Conservation (phyloP, 2,113 vertebrate genomes). For the Falco punctatus region DNA sequence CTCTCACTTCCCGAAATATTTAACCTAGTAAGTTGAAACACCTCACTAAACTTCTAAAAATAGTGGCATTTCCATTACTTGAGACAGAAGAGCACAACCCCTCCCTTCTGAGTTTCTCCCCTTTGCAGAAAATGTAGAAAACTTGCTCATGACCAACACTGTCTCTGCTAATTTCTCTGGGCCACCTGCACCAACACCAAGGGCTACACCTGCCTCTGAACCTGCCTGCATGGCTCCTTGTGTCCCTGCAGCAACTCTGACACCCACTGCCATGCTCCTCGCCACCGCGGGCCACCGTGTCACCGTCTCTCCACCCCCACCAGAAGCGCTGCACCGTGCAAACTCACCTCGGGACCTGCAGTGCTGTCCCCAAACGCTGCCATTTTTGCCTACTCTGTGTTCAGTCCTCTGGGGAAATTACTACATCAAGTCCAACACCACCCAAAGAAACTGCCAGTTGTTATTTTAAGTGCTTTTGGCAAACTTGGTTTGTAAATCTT, state of each 20-base stretch:
- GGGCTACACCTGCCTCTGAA: rapidly evolving
- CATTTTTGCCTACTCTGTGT: neutral
- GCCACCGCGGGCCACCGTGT: rapidly evolving
- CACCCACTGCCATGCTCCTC: neutral
- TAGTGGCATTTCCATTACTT: neutral
- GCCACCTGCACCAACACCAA: neutral
- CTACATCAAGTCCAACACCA: neutral
- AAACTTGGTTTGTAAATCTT: neutral
- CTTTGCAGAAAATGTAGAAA: neutral
- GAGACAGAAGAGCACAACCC: neutral
- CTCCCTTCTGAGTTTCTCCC: neutral
- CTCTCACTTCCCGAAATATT: neutral
- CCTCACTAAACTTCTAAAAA: neutral
- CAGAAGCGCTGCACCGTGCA: neutral
- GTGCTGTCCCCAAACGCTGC: rapidly evolving
- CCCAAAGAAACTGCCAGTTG: neutral
- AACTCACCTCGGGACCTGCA: neutral
- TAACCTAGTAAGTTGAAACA: neutral
- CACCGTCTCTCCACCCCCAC: neutral
- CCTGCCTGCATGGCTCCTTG: rapidly evolving
- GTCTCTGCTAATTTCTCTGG: neutral
- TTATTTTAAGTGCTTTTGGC: slow-evolving; percentile 19
- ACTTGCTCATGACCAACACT: neutral
- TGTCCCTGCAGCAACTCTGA: neutral
- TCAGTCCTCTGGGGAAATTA: neutral